Conservation (phyloP, 1,140 invertebrate species). For the Dendrolimus kikuchii region DNA sequence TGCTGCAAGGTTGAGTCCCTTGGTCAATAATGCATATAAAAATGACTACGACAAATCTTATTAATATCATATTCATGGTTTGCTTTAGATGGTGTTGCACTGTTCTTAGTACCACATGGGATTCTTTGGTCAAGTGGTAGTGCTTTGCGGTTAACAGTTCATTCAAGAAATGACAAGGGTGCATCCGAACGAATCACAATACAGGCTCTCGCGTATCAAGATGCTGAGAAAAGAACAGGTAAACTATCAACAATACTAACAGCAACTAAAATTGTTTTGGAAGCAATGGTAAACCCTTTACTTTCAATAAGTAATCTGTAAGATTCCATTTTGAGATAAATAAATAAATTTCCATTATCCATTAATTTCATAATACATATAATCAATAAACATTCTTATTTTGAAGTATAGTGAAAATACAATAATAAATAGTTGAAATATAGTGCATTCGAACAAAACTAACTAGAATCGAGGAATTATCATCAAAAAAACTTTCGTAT, state of each 20-base stretch:
- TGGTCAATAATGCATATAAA: too few species aligned
- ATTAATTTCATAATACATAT: too few species aligned
- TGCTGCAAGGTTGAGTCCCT: too few species aligned
- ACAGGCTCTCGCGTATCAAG: constrained; percentile 54
- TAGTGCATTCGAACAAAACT: too few species aligned
- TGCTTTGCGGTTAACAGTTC: constrained; percentile 43
- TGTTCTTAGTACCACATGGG: constrained; percentile 46
- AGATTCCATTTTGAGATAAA: too few species aligned
- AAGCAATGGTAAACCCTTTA: neutral
- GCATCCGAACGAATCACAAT: constrained; percentile 47
- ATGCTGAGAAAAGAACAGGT: constrained; percentile 58
- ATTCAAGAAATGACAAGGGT: constrained; percentile 59
- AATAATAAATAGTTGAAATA: too few species aligned
- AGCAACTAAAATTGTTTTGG: neutral
- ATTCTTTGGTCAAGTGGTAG: constrained; percentile 44
- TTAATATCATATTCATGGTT: constrained; percentile 3
- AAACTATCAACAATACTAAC: constrained; percentile 4
- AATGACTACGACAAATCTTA: too few species aligned
- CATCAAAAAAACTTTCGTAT: too few species aligned
- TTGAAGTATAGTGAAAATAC: too few species aligned
- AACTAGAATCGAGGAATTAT: too few species aligned
- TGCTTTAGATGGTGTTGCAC: constrained; percentile 43
- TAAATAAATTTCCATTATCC: too few species aligned
- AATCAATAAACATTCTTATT: too few species aligned
- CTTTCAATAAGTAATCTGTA: neutral